Evolutionary conservation across 53 echinoderm and acorn worm genomes (phyloP), one percentile per base, ranked within the genome.

Genomic region (Holothuria scabra): DNA sequence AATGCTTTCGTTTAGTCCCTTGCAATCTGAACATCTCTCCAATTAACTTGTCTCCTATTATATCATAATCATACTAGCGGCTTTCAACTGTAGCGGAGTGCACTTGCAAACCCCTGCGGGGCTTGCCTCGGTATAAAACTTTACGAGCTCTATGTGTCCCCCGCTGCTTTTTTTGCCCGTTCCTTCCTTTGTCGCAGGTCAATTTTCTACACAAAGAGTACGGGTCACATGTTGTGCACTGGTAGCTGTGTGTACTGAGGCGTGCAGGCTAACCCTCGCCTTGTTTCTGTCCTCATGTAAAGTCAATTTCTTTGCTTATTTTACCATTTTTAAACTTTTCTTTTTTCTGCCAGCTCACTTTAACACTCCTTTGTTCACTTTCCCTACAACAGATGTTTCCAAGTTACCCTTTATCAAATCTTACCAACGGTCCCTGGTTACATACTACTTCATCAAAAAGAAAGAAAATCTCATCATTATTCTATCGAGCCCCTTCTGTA

Each of bases 91-190:
- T 26, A 48, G 72, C 46, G 24, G 72, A 72, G 72, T 28, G 72
- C 52, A 44, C 46, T 44, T 32, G 72, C 26, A 72, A 72, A 33
- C 72, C 72, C 72, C 72, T 44, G n/a, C n/a, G 72, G 72, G 72
- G 72, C 72, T 72, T 72, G 10, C 20, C 72, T 72, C 44, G 72
- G 46, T 72, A 72, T 72, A 72, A 72, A 72, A 46, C 46, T 72
- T 72, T 72, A 72, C 48, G 72, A 72, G 44, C 24, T 48, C 46
- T 26, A 21, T 72, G 46, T n/a, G 34, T 72, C 22, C 72, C 72
- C 72, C 72, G 72, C 72, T 72, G 72, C 21, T 71, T 48, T 72
- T n/a, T 33, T 20, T 33, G 21, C 35, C 35, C 38, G 22, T 41
- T 14, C 38, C 69, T 69, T 69, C 38, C 35, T 69, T 69, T 37